phyloP scores from a whole-genome alignment of 2,797 vertebrate species.

The Megalops cyprinoides region DNA sequence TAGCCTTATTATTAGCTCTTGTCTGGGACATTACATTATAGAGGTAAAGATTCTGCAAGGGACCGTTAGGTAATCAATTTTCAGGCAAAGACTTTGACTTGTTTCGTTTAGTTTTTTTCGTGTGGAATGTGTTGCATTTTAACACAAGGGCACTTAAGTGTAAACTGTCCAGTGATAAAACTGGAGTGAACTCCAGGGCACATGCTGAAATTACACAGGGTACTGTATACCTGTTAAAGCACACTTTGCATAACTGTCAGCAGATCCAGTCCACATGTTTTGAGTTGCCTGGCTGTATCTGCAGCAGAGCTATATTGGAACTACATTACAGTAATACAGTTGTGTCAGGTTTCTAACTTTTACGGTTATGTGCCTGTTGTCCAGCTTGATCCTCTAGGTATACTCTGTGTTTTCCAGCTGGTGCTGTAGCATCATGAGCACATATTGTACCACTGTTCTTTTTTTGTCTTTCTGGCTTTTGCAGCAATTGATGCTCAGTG shows the following conservation, averaged over 20 bases:
- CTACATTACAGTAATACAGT: background rate
- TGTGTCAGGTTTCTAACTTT: too few relatives aligned
- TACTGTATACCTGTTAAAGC: background rate
- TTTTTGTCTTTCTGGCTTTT: background rate
- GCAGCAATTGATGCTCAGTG: background rate
- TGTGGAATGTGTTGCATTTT: background rate
- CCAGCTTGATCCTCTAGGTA: background rate
- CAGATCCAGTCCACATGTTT: background rate
- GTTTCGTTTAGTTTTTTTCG: background rate
- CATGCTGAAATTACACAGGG: background rate
- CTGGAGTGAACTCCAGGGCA: too few relatives aligned
- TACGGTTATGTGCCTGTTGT: background rate
- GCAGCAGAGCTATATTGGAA: background rate
- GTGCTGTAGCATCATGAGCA: constrained; percentile 6
- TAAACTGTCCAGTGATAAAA: too few relatives aligned
- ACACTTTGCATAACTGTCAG: background rate
- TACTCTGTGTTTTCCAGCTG: background rate
- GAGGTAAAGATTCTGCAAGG: background rate
- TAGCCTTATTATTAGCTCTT: background rate
- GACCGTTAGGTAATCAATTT: background rate
- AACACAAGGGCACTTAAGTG: too few relatives aligned
- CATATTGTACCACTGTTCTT: constrained; percentile 6
- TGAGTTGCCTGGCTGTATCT: background rate
- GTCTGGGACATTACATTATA: background rate
- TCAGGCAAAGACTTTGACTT: background rate